Conservation (phyloP, 2,797 vertebrate genomes). For the Pteropus rufus region DNA sequence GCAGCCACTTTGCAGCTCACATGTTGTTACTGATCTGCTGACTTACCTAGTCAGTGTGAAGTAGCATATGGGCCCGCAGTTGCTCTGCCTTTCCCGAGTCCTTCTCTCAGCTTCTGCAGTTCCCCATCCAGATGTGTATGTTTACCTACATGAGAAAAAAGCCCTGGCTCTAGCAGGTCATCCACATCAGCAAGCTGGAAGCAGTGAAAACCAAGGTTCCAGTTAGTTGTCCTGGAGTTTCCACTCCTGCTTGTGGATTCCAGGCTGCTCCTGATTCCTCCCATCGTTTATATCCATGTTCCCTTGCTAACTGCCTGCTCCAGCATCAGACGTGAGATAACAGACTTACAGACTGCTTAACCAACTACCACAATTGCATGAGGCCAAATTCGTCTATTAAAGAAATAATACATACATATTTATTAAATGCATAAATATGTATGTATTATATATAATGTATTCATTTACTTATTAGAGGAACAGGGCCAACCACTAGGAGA, state of each 20-base stretch:
- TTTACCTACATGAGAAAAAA: background rate
- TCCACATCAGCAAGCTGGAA: background rate
- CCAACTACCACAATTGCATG: background rate
- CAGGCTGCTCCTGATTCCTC: background rate
- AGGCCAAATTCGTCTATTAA: background rate
- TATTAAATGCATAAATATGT: background rate
- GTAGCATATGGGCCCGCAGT: accelerated
- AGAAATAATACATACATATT: background rate
- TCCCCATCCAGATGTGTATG: background rate
- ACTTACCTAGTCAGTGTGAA: background rate
- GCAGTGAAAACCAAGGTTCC: background rate
- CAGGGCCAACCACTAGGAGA: background rate
- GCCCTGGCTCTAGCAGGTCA: background rate
- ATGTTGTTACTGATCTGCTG: background rate
- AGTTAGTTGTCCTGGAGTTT: background rate
- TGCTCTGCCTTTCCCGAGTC: background rate
- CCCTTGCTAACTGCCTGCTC: background rate
- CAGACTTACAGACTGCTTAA: background rate
- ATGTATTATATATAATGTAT: background rate
- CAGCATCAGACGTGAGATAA: background rate
- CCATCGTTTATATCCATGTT: background rate
- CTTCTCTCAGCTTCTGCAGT: too few species aligned
- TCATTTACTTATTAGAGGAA: background rate
- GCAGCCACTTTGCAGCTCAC: background rate
- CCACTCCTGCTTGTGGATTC: background rate